Percentiles rank a stretch among this genome's conserved stretches.
Evolutionary conservation across 2,113 vertebrate species (phyloP).

Genomic region (Mus musculus): GRCm39 chr10:40566001-40566500

Average conservation of each 20-base stretch:
- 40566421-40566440: background rate
- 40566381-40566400: background rate
- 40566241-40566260: too few relatives aligned
- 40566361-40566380: background rate
- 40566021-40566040: background rate
- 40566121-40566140: background rate
- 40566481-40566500: background rate
- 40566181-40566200: too few relatives aligned
- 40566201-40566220: too few relatives aligned
- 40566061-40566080: background rate
- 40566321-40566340: too few relatives aligned
- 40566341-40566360: too few relatives aligned
- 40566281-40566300: too few relatives aligned
- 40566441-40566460: background rate
- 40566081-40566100: background rate
- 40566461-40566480: background rate
- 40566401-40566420: background rate
- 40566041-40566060: background rate
- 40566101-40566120: background rate
- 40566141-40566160: background rate
- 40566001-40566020: background rate
- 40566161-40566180: background rate
- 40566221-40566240: too few relatives aligned
- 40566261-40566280: too few relatives aligned
- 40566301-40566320: too few relatives aligned